phyloP scores from a whole-genome alignment of 2,797 vertebrate species.

The Gorsachius magnificus region DNA sequence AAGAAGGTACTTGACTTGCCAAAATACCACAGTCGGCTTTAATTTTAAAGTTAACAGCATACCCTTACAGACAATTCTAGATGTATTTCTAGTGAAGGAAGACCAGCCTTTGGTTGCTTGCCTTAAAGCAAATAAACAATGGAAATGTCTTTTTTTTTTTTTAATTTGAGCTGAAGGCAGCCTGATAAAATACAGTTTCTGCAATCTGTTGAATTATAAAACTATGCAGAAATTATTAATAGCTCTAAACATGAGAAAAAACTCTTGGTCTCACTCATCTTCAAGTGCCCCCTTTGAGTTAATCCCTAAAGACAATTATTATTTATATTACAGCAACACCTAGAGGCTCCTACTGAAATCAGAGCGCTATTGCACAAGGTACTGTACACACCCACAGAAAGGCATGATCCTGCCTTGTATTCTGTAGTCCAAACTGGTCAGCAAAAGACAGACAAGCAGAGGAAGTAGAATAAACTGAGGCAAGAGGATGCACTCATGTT shows the following conservation, averaged over 20 bases:
- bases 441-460: background rate
- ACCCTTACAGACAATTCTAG: conserved; percentile 19
- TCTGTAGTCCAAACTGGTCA: background rate
- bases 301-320: conserved; percentile 13
- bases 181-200: conserved; percentile 43
- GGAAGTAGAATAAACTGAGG: background rate
- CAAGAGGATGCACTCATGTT: fast-evolving
- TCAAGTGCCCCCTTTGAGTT: background rate
- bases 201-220: conserved; percentile 71
- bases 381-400: background rate
- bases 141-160: background rate
- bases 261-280: background rate
- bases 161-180: background rate
- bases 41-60: conserved; percentile 32
- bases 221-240: conserved; percentile 66
- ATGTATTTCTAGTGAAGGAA: conserved; percentile 40
- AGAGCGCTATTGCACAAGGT: background rate
- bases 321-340: conserved; percentile 58
- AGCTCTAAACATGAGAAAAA: conserved; percentile 37
- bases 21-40: background rate
- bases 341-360: conserved; percentile 41
- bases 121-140: background rate
- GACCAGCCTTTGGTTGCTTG: conserved; percentile 31
- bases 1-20: background rate
- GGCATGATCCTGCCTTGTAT: background rate